These are phyloP conservation scores for Drosophila tani DNA, from an alignment of 1,140 invertebrate genomes.

Conservation along the genomic window DNA sequence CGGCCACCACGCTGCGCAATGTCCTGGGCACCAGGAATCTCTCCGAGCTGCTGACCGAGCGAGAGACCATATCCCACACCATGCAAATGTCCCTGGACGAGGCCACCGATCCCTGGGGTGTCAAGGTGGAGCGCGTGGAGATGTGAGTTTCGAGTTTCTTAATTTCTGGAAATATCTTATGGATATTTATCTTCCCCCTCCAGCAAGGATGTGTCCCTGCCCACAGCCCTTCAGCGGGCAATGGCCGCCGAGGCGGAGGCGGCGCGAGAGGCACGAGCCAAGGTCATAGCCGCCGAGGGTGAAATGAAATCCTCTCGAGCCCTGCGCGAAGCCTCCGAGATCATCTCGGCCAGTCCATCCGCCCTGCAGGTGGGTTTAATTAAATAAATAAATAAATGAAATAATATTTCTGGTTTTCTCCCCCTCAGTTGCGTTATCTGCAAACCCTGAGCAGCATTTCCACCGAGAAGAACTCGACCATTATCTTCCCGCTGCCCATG, in stretches of 20 bases:
- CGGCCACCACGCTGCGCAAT: constrained; percentile 95
- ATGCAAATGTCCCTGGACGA: constrained; percentile 86
- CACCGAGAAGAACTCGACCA: constrained; percentile 97
- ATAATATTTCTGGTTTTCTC: not conserved
- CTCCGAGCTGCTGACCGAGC: constrained; percentile 88
- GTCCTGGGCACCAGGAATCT: constrained; percentile 97
- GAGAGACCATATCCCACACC: constrained; percentile 92
- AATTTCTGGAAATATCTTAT: no score
- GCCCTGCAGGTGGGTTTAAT: constrained; percentile 90
- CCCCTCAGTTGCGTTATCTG: constrained; percentile 71
- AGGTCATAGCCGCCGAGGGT: constrained; percentile 92
- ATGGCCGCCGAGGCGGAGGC: constrained; percentile 96
- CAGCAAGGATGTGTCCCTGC: constrained; percentile 95
- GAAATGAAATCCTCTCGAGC: constrained; percentile 95
- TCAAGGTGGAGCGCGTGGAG: constrained; percentile 98
- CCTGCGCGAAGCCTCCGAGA: constrained; percentile 95
- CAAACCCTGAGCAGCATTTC: constrained; percentile 94
- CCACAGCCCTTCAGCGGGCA: constrained; percentile 92
- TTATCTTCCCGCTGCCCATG: constrained; percentile 95
- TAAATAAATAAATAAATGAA: not conserved
- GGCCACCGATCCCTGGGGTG: constrained; percentile 97
- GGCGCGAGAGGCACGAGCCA: constrained; percentile 89
- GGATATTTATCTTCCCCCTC: not conserved
- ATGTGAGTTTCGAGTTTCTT: constrained; percentile 88
- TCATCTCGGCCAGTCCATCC: constrained; percentile 94